Percentiles rank a stretch among this genome's conserved stretches.
phyloP scores from a whole-genome alignment of 2,888 invertebrate genomes.

The Oegoconia quadripuncta region DNA sequence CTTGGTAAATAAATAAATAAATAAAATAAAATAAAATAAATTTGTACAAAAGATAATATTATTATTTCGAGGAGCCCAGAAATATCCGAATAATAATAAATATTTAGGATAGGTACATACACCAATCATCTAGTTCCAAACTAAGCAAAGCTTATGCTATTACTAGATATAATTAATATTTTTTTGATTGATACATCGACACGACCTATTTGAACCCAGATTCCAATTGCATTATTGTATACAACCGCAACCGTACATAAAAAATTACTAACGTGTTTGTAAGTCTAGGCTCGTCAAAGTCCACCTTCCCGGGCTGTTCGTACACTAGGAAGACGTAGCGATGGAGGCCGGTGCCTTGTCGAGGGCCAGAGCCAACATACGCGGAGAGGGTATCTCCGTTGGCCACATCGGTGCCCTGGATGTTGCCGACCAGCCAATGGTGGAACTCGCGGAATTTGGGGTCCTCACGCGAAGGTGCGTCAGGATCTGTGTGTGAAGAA shows the following conservation, averaged over 20 bases:
- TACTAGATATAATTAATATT: too few relatives aligned
- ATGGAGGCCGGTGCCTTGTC: conserved; percentile 82
- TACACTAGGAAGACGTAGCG: conserved; percentile 85
- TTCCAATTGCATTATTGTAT: too few relatives aligned
- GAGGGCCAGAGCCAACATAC: conserved; percentile 88
- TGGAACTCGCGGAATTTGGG: conserved; percentile 8
- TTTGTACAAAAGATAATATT: background rate
- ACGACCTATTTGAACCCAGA: too few relatives aligned
- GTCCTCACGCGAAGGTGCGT: conserved; percentile 10
- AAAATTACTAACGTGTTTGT: conserved; percentile 46
- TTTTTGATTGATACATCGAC: too few relatives aligned
- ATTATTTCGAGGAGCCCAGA: too few relatives aligned
- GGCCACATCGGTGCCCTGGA: conserved; percentile 55
- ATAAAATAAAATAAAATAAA: background rate
- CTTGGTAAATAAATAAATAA: too few relatives aligned
- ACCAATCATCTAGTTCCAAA: too few relatives aligned
- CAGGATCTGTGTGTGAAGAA: conserved; percentile 14
- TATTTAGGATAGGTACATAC: too few relatives aligned
- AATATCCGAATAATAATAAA: too few relatives aligned
- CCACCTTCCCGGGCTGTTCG: conserved; percentile 77
- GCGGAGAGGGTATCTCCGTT: conserved; percentile 83
- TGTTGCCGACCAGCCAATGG: conserved; percentile 53
- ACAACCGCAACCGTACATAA: too few relatives aligned
- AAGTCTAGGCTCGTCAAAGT: conserved; percentile 58
- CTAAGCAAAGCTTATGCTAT: too few relatives aligned